Base-by-base conservation (phyloP, 2,113 vertebrate genomes). In the Psittacula cyanocephala region DNA sequence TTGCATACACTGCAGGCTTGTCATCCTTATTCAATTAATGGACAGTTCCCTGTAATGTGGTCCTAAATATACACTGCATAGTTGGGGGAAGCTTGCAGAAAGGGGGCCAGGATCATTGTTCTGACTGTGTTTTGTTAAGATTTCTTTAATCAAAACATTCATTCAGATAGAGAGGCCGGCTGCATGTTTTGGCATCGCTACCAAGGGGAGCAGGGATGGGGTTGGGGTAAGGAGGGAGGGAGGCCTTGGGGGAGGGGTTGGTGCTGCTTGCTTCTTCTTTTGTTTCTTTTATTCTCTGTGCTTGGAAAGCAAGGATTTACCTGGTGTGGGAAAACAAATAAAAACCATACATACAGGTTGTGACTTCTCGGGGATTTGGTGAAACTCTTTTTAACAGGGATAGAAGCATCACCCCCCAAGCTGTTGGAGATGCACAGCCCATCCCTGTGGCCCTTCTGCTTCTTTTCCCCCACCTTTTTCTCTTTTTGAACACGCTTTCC, bases 91-190 rank as follows among this genome's bases (percentile, higher is more conserved):
- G 84, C 81, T 93, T 87, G 78, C 86, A 92, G 91, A 96, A 94
- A 75, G 53, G 64, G 41, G 76, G 65, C 37, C 0, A 2, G 53
- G 79, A 75, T 95, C 81, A 22, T 94, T 95, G 90, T 96, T 96
- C 94, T 68, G 87, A 49, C 95, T 94, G 18, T 95, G 91, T 97
- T 96, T 94, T 96, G 88, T 94, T 97, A 95, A 97, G 95, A 71
- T 9, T 91, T 96, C 94, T 93, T 95, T 96, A 97, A 96, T 96
- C 95, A 97, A 97, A 97, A 95, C 94, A 94, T 88, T 93, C 93
- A 69, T 97, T 94, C 96, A 95, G 93, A 96, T 96, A 95, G 95
- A 89, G 95, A 71, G 93, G 64, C 71, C 13, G 55, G 81, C 94
- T 95, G 93, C 92, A 91, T 95, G 92, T 85, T 95, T 96, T 97